Conservation (phyloP, 2,888 invertebrate genomes). For the Dendrolimus houi region DNA sequence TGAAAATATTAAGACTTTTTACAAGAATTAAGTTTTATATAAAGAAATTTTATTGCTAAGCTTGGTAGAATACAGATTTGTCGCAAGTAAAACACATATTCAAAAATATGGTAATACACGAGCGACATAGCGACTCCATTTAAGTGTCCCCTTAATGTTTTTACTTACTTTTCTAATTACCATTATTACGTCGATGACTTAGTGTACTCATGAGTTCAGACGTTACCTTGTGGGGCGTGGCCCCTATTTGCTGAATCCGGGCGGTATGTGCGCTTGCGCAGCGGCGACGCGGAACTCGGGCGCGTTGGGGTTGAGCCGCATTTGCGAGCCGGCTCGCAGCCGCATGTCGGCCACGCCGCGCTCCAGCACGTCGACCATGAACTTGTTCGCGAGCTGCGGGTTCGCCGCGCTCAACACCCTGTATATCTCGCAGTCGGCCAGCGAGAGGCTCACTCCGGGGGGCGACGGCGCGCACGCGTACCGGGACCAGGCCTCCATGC, state of each 20-base stretch:
- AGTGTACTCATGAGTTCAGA: too few relatives aligned
- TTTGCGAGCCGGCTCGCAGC: constrained; percentile 2
- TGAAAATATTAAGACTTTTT: too few relatives aligned
- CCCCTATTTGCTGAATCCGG: constrained; percentile 15
- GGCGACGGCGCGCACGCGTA: background rate
- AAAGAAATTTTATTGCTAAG: too few relatives aligned
- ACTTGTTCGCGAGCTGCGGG: constrained; percentile 39
- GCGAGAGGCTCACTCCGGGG: constrained; percentile 24
- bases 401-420: constrained; percentile 30
- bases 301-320: constrained; percentile 13
- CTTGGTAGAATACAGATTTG: too few relatives aligned
- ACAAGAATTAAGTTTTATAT: too few relatives aligned
- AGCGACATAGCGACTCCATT: too few relatives aligned
- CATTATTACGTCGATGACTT: too few relatives aligned
- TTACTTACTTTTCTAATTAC: too few relatives aligned
- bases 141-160: too few relatives aligned
- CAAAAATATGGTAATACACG: too few relatives aligned
- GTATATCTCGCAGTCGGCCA: constrained; percentile 38
- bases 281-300: constrained; percentile 10
- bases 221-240: too few relatives aligned
- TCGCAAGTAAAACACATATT: too few relatives aligned
- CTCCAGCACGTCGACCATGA: constrained; percentile 33
- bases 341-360: constrained; percentile 18
- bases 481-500: constrained; percentile 2
- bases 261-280: constrained; percentile 6